Evolutionary conservation across 1,140 invertebrate genomes (phyloP).

Genomic region (Pogonomyrmex barbatus): DNA sequence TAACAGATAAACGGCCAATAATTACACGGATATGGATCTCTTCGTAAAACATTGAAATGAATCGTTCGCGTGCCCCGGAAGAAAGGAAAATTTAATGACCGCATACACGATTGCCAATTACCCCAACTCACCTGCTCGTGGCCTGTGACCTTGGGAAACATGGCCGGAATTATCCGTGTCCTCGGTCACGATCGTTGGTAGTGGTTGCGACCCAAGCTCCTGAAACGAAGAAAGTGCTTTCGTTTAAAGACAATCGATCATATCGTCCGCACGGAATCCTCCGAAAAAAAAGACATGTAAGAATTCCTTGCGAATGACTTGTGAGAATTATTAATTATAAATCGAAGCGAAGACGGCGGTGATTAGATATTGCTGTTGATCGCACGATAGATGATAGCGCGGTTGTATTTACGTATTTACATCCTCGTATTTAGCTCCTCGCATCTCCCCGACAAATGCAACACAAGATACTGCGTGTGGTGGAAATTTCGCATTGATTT

Average conservation of each 20-base stretch:
- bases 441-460: neutral
- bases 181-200: conserved; percentile 87
- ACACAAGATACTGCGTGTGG: neutral
- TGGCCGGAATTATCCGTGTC: conserved; percentile 81
- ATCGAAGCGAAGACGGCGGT: neutral
- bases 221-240: conserved; percentile 80
- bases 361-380: conserved; percentile 70
- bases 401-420: conserved; percentile 51
- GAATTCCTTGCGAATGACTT: neutral
- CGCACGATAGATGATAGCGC: conserved; percentile 40
- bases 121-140: conserved; percentile 81
- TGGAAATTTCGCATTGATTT: conserved; percentile 40
- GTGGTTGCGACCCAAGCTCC: conserved; percentile 89
- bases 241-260: conserved; percentile 16
- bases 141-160: conserved; percentile 79
- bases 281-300: too few species aligned
- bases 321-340: conserved; percentile 37
- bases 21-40: neutral
- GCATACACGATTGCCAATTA: conserved; percentile 16
- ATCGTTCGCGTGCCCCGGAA: neutral
- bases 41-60: neutral
- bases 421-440: conserved; percentile 27
- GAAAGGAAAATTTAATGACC: neutral
- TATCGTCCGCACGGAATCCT: conserved; percentile 2
- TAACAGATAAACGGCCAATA: neutral